Conservation (phyloP, 92 coral and sea anemone genomes). For the Epizoanthus rinbou region DNA sequence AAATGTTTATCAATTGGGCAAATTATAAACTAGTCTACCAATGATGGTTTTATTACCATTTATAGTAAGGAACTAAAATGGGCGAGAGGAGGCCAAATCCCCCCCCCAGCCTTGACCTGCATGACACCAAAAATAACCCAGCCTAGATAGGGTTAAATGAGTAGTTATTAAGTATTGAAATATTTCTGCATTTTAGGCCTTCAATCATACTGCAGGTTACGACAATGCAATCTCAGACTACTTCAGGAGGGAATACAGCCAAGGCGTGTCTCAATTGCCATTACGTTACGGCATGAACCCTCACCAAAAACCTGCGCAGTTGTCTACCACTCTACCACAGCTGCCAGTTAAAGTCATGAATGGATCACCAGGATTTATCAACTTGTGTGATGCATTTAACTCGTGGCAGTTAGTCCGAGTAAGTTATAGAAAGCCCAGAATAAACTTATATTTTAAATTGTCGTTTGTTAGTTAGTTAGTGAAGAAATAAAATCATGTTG, state of each 20-base stretch:
- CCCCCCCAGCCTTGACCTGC: too few species aligned
- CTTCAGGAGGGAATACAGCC: slow-evolving; percentile 90
- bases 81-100: too few species aligned
- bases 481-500: too few species aligned
- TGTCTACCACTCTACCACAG: slow-evolving; percentile 81
- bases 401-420: slow-evolving; percentile 98
- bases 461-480: too few species aligned
- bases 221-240: slow-evolving; percentile 95
- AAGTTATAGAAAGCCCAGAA: not conserved
- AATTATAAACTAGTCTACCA: too few species aligned
- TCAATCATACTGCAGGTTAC: slow-evolving; percentile 93
- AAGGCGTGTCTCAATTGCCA: slow-evolving; percentile 84
- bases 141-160: too few species aligned
- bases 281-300: slow-evolving; percentile 98
- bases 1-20: too few species aligned
- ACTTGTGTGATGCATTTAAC: slow-evolving; percentile 96
- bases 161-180: not conserved
- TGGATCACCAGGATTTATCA: slow-evolving; percentile 97
- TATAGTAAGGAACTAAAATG: too few species aligned
- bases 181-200: slow-evolving; percentile 60
- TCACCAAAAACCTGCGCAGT: slow-evolving; percentile 95
- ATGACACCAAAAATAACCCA: too few species aligned
- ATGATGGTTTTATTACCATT: too few species aligned
- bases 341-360: slow-evolving; percentile 90
- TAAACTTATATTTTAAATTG: too few species aligned